These are phyloP conservation scores for Pungitius pungitius DNA, from an alignment of 2,113 vertebrate genomes.

Conservation along the genomic window DNA sequence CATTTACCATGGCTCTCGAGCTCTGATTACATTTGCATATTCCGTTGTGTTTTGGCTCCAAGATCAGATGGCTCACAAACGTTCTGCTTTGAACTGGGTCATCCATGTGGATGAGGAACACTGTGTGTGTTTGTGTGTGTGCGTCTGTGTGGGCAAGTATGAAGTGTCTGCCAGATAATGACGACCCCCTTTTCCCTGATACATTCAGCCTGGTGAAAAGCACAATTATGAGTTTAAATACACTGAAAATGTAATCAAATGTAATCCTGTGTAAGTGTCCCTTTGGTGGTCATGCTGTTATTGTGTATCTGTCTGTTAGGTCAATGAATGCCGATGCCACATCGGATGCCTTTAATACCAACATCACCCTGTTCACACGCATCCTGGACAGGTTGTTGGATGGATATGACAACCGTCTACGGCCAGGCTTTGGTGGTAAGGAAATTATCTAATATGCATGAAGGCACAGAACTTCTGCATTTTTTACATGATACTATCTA, in stretches of 20 bases:
- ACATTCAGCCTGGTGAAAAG: slow-evolving; percentile 29
- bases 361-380: slow-evolving; percentile 98
- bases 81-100: slow-evolving; percentile 69
- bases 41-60: slow-evolving; percentile 56
- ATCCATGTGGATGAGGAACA: slow-evolving; percentile 52
- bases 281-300: slow-evolving; percentile 12
- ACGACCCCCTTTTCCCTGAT: slow-evolving; percentile 8
- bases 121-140: slow-evolving; percentile 32
- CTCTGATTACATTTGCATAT: slow-evolving; percentile 66
- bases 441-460: not conserved
- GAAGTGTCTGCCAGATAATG: slow-evolving; percentile 34
- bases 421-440: slow-evolving; percentile 98
- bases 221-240: slow-evolving; percentile 12
- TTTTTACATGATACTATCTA: not conserved
- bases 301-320: slow-evolving; percentile 79
- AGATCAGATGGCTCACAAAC: slow-evolving; percentile 67
- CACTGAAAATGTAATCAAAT: slow-evolving; percentile 20
- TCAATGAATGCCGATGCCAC: slow-evolving; percentile 87
- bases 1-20: slow-evolving; percentile 59
- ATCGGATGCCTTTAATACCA: slow-evolving; percentile 95
- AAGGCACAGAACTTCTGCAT: not conserved
- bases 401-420: slow-evolving; percentile 97
- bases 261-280: slow-evolving; percentile 11
- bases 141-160: slow-evolving; percentile 54
- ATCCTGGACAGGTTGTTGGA: slow-evolving; percentile 99